Percentiles rank a stretch among this genome's conserved stretches.
Conservation (phyloP, 2,113 vertebrate species). For the Ceyx margarethae region DNA sequence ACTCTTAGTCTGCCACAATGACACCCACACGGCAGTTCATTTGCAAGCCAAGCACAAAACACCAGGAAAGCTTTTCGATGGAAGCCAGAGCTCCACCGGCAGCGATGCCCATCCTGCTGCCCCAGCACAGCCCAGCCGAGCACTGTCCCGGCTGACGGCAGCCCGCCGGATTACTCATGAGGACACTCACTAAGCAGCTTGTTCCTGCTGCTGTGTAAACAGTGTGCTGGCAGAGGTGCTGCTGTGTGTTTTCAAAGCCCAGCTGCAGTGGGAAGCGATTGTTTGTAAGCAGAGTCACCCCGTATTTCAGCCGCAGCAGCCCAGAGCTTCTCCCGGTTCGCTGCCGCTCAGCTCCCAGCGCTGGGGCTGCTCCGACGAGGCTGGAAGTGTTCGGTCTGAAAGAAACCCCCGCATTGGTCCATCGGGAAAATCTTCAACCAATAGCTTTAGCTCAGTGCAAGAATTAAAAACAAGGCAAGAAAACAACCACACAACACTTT, state of each 20-base stretch:
- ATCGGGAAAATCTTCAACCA: not conserved
- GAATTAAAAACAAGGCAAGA: not conserved
- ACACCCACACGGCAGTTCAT: fast-evolving
- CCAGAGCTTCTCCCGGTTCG: not conserved
- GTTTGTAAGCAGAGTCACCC: not conserved
- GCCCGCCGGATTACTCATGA: not conserved
- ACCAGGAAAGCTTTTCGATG: not conserved
- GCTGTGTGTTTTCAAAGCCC: not conserved
- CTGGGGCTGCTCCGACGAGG: not conserved
- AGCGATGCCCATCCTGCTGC: not conserved
- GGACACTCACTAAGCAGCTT: not conserved
- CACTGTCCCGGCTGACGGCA: not conserved
- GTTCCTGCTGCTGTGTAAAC: not conserved
- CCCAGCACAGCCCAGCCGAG: not conserved
- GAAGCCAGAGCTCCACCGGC: not conserved
- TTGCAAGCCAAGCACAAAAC: not conserved
- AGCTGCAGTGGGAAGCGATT: not conserved
- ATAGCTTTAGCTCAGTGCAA: not conserved
- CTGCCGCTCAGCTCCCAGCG: not conserved
- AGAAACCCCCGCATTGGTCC: not conserved
- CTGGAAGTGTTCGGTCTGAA: not conserved
- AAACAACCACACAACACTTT: not conserved
- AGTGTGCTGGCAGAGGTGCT: not conserved
- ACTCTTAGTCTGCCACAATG: not conserved
- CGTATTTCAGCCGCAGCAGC: not conserved